These are phyloP conservation scores for Spizaetus ornatus DNA, from an alignment of 2,113 vertebrate species.

Conservation along the genomic window DNA sequence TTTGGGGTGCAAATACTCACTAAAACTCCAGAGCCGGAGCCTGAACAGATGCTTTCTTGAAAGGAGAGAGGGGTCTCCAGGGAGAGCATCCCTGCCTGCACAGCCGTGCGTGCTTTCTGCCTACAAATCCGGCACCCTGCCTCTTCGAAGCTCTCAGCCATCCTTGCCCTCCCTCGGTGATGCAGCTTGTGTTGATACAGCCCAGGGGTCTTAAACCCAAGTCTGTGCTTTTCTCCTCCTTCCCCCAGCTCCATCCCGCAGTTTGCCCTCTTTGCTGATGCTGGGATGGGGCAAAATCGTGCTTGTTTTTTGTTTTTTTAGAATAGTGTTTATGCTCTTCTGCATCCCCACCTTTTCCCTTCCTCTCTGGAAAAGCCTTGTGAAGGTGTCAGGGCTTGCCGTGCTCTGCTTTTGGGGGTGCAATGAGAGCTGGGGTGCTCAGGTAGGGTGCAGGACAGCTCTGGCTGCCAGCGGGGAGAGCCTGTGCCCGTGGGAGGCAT, in stretches of 20 bases:
- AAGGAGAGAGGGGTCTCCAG: neutral
- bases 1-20: neutral
- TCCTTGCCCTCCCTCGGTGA: neutral
- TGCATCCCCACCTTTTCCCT: neutral
- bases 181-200: neutral
- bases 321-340: neutral
- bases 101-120: rapidly evolving
- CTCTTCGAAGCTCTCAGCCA: too few species aligned
- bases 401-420: neutral
- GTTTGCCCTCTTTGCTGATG: neutral
- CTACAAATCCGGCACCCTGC: neutral
- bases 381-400: neutral
- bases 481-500: neutral
- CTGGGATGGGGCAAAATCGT: neutral
- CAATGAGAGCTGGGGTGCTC: neutral
- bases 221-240: neutral
- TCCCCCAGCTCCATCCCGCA: neutral
- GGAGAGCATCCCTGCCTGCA: neutral
- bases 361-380: neutral
- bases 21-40: neutral
- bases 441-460: rapidly evolving
- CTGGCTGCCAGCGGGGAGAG: neutral
- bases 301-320: neutral
- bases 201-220: neutral
- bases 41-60: neutral